These are phyloP conservation scores for Pluvianellus socialis DNA, from an alignment of 2,113 vertebrate genomes.

Conservation along the genomic window DNA sequence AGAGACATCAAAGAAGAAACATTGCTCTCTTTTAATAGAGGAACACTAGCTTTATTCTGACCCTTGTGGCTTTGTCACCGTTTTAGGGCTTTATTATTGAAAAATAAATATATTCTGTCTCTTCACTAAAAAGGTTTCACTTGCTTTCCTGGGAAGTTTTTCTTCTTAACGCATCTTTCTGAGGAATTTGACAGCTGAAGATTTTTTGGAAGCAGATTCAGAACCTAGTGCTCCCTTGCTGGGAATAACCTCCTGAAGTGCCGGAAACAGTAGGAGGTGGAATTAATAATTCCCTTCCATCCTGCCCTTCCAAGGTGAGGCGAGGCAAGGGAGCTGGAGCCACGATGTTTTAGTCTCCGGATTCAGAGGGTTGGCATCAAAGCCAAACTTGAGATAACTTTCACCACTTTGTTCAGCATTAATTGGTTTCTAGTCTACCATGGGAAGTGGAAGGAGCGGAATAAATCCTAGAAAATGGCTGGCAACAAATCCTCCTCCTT, in stretches of 20 bases:
- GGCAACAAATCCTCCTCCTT: not conserved
- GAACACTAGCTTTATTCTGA: not conserved
- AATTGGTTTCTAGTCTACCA: not conserved
- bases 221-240: not conserved
- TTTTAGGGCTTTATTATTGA: not conserved
- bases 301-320: not conserved
- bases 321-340: not conserved
- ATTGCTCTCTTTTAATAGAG: not conserved
- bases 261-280: not conserved
- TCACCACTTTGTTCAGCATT: not conserved
- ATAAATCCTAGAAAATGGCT: not conserved
- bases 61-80: not conserved
- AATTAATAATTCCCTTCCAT: slow-evolving; percentile 32
- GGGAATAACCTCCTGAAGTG: not conserved
- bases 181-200: not conserved
- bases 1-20: not conserved
- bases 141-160: slow-evolving; percentile 2
- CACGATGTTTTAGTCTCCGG: fast-evolving
- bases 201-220: not conserved
- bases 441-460: not conserved
- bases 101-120: slow-evolving; percentile 1
- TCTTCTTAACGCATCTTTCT: not conserved
- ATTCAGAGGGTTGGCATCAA: not conserved
- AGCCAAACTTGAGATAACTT: not conserved
- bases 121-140: not conserved